Conservation (phyloP, 2,888 invertebrate species). For the Phyllotreta striolata region DNA sequence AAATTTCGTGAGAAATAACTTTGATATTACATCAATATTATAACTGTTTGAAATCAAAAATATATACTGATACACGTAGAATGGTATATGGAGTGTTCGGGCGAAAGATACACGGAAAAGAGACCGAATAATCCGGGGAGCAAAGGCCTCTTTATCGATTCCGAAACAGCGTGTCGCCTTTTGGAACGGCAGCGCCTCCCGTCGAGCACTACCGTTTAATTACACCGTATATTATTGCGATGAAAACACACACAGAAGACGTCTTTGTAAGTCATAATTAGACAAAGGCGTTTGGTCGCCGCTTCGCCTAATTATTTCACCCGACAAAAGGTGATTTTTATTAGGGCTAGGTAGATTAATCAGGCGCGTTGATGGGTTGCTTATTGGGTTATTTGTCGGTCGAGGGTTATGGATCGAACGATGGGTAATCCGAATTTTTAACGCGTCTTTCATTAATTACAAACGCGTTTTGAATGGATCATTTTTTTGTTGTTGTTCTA, state of each 20-base stretch:
- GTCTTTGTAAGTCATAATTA: constrained; percentile 47
- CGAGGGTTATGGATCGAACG: not conserved
- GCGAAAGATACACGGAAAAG: not conserved
- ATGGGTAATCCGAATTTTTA: too few relatives aligned
- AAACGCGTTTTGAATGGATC: too few relatives aligned
- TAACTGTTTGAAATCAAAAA: too few relatives aligned
- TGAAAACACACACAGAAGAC: constrained; percentile 45
- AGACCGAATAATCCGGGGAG: constrained; percentile 3
- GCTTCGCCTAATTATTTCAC: constrained; percentile 39
- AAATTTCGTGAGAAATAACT: too few relatives aligned
- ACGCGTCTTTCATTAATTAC: too few relatives aligned
- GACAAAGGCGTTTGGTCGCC: constrained; percentile 41
- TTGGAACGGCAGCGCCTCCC: constrained; percentile 45
- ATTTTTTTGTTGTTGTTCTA: too few relatives aligned
- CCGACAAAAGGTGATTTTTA: constrained; percentile 39
- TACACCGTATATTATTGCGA: constrained; percentile 47
- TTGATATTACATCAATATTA: too few relatives aligned
- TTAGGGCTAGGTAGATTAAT: constrained; percentile 31
- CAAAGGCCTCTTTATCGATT: constrained; percentile 38
- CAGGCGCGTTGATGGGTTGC: constrained; percentile 31
- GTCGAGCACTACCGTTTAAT: constrained; percentile 54
- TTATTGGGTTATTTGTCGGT: constrained; percentile 31
- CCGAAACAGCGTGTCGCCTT: constrained; percentile 44
- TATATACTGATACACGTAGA: too few relatives aligned
- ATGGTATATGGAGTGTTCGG: too few relatives aligned